Base-by-base conservation (phyloP, 2,888 invertebrate species). In the Drosophila putrida region DNA sequence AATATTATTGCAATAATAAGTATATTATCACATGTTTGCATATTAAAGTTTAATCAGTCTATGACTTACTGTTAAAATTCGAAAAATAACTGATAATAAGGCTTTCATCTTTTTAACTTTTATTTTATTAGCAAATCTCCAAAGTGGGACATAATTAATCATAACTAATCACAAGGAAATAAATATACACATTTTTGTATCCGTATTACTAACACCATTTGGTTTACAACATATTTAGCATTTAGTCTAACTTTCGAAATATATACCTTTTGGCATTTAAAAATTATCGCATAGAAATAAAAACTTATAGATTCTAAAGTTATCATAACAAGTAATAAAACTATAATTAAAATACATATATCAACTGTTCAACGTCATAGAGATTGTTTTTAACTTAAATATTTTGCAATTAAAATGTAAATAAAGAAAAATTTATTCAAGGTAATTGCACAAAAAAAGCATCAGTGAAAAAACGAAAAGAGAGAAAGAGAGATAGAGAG, bases 371-470 rank as follows among this genome's bases (percentile, higher is more conserved):
- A n/a, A 11, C 31, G 31, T 13, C 25, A 27, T 27, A 15, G 15
- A 53, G 38, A 53, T 39, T 47, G 15, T 27, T 38, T 38, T 53
- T 44, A 49, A 41, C 15, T 54, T 54, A 88, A 77, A 70, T 80
- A 83, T 83, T 49, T 20, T 65, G 58, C 67, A 74, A 82, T 83
- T 83, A 64, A 71, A 61, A 71, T 66, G 41, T 20, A 63, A 73
- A 43, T 54, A 33, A 6, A n/a, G 38, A 54, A 28, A 63, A 25
- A 65, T 59, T 35, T 66, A 72, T 67, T 69, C 89, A 84, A 84
- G 89, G 83, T 55, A 60, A 70, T 62, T 71, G 54, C 44, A 71
- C 80, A 62, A 85, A 87, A 83, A 80, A 78, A 60, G 57, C 41
- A 66, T 57, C 39, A 43, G 44, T 59, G 46, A 20, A 68, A 71